Conservation (phyloP, 2,797 vertebrate species). For the Bucorvus abyssinicus region DNA sequence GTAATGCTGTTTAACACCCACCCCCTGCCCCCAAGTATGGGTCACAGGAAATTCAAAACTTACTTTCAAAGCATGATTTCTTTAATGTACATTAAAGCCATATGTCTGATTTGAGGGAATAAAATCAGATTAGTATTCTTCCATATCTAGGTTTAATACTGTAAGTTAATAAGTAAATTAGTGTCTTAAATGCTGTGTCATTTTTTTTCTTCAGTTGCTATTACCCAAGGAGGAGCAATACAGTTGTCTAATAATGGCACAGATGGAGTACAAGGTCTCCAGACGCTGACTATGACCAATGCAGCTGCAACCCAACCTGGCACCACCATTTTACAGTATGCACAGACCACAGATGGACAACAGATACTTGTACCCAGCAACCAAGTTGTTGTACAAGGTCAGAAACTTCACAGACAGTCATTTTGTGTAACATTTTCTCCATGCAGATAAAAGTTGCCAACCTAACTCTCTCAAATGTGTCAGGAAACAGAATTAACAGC, state of each 20-base stretch:
- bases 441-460: not conserved
- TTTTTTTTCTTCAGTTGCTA: slow-evolving; percentile 85
- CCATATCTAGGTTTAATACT: slow-evolving; percentile 9
- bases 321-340: slow-evolving; percentile 97
- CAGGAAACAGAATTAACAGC: slow-evolving; percentile 27
- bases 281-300: slow-evolving; percentile 96
- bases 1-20: not conserved
- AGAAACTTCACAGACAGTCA: slow-evolving; percentile 44
- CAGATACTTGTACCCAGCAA: slow-evolving; percentile 99
- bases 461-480: not conserved
- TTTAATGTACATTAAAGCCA: not conserved
- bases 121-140: not conserved
- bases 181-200: slow-evolving; percentile 42
- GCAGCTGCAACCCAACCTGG: slow-evolving; percentile 87
- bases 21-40: fast-evolving
- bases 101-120: not conserved
- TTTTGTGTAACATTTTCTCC: not conserved
- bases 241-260: slow-evolving; percentile 98
- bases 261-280: slow-evolving; percentile 94
- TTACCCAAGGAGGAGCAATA: slow-evolving; percentile 97
- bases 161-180: slow-evolving; percentile 14
- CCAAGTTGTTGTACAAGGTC: slow-evolving; percentile 99
- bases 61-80: not conserved
- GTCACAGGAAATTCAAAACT: not conserved
- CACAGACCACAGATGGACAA: slow-evolving; percentile 97